phyloP scores from a whole-genome alignment of 1,140 invertebrate species.

The Achroia grisella region DNA sequence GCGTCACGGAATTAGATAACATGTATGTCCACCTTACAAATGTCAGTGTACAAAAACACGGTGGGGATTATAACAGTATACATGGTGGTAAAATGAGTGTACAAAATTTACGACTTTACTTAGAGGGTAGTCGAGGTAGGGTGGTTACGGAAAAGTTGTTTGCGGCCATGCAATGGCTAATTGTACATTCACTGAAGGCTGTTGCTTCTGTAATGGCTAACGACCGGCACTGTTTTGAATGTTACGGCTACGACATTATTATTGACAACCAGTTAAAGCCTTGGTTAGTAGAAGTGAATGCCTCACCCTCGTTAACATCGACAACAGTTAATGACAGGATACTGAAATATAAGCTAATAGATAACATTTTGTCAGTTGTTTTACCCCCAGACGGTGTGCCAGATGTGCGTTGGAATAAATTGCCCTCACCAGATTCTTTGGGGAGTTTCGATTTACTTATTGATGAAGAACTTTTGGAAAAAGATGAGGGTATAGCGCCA shows the following conservation, averaged over 20 bases:
- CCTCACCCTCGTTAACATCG: slow-evolving; percentile 93
- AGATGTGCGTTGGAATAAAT: slow-evolving; percentile 93
- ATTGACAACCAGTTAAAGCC: slow-evolving; percentile 89
- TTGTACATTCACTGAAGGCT: slow-evolving; percentile 86
- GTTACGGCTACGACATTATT: slow-evolving; percentile 93
- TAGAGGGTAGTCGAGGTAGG: slow-evolving; percentile 92
- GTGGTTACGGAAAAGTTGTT: slow-evolving; percentile 87
- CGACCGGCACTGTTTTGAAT: slow-evolving; percentile 88
- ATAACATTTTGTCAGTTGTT: slow-evolving; percentile 93
- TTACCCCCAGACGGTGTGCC: slow-evolving; percentile 90
- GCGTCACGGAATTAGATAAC: slow-evolving; percentile 85
- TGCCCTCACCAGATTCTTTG: slow-evolving; percentile 82
- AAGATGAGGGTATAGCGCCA: slow-evolving; percentile 31
- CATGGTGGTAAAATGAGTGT: slow-evolving; percentile 96
- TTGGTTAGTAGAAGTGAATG: slow-evolving; percentile 93
- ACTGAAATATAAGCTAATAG: slow-evolving; percentile 95
- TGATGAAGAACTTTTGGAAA: slow-evolving; percentile 82
- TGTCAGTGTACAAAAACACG: slow-evolving; percentile 87
- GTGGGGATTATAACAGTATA: slow-evolving; percentile 93
- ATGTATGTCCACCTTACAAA: slow-evolving; percentile 93
- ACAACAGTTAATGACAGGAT: slow-evolving; percentile 96
- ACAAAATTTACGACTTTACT: slow-evolving; percentile 89
- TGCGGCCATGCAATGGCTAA: slow-evolving; percentile 89
- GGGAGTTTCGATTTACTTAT: slow-evolving; percentile 93
- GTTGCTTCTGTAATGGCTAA: slow-evolving; percentile 87